These are phyloP conservation scores for Danio tinwini DNA, from an alignment of 2,797 vertebrate genomes.

Conservation along the genomic window DNA sequence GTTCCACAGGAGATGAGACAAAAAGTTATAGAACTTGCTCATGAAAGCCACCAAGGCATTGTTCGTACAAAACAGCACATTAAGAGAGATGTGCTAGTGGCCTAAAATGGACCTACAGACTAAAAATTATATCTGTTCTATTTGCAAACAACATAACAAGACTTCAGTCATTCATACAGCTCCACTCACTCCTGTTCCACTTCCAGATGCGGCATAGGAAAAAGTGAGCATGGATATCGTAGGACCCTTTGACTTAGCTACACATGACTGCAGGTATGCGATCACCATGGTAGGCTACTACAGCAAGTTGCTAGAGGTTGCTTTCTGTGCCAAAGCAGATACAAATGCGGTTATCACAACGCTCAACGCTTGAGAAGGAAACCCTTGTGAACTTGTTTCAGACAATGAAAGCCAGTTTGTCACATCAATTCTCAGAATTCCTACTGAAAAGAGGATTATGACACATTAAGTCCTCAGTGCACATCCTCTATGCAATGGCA, in stretches of 20 bases:
- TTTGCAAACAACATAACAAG: conserved; percentile 6
- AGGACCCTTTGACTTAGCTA: no score
- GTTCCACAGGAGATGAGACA: background rate
- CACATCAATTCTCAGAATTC: background rate
- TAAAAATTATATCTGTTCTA: background rate
- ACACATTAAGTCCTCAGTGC: conserved; percentile 8
- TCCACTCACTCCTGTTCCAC: background rate
- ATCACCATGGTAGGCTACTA: background rate
- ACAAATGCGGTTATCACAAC: background rate
- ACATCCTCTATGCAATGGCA: background rate
- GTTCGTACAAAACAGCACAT: background rate
- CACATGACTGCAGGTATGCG: background rate
- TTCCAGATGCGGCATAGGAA: conserved; percentile 1
- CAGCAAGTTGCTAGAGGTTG: background rate
- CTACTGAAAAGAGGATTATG: background rate
- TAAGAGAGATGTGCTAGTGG: background rate
- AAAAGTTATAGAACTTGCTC: background rate
- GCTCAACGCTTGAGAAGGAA: background rate
- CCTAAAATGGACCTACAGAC: background rate
- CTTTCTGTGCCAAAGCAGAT: background rate
- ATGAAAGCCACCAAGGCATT: conserved; percentile 10
- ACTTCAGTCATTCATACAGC: background rate
- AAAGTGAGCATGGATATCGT: background rate
- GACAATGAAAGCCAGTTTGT: background rate
- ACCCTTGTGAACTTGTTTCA: background rate